A percentile compares a stretch with the other conserved stretches of the same genome.
phyloP scores from a whole-genome alignment of 1,140 invertebrate genomes.

The Drosophila willistoni region DNA sequence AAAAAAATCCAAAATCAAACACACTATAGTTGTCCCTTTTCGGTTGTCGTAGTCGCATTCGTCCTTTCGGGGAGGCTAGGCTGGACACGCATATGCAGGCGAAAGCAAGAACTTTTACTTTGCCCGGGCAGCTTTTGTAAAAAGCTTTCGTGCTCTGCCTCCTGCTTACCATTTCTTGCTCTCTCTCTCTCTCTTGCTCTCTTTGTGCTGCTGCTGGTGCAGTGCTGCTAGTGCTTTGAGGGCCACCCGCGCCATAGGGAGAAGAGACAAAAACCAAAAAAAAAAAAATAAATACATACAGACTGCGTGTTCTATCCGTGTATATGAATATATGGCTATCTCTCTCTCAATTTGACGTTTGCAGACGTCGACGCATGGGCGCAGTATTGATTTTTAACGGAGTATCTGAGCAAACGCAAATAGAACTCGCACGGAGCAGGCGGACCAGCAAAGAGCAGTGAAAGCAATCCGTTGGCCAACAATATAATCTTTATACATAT shows the following conservation, averaged over 20 bases:
- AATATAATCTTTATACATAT: constrained; percentile 7
- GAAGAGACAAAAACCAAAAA: neutral
- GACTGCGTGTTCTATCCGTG: constrained; percentile 7
- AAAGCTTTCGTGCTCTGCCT: constrained; percentile 26
- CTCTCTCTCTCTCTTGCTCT: neutral
- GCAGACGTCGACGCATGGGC: constrained; percentile 76
- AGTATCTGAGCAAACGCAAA: constrained; percentile 77
- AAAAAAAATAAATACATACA: constrained; percentile 8
- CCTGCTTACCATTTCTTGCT: constrained; percentile 26
- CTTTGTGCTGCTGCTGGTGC: constrained; percentile 6
- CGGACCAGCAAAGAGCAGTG: constrained; percentile 41
- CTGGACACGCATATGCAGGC: constrained; percentile 50
- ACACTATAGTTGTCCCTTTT: constrained; percentile 40
- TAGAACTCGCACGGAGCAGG: constrained; percentile 62
- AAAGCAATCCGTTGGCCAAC: constrained; percentile 18
- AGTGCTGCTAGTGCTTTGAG: neutral
- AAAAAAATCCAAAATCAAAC: neutral
- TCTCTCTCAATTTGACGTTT: constrained; percentile 48
- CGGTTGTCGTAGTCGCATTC: constrained; percentile 9
- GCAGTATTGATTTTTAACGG: constrained; percentile 82
- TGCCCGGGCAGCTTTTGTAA: constrained; percentile 21
- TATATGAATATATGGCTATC: constrained; percentile 16
- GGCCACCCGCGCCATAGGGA: constrained; percentile 4
- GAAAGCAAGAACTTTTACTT: constrained; percentile 44
- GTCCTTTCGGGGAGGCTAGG: constrained; percentile 38